Conservation (phyloP, 2,888 invertebrate genomes). For the Lissocephala sabroskyi region DNA sequence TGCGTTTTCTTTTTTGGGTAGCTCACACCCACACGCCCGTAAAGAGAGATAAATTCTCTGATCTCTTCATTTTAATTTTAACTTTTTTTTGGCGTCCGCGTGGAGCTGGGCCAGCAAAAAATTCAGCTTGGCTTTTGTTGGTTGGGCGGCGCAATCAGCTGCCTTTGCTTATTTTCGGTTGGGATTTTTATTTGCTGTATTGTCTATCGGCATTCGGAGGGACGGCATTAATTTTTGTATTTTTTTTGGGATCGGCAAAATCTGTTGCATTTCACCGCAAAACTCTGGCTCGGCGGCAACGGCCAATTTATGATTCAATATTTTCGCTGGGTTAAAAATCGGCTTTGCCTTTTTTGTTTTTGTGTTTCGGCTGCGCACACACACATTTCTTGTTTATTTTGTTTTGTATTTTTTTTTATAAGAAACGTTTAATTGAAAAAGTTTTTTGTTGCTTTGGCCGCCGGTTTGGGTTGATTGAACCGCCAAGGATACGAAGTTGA, state of each 20-base stretch:
- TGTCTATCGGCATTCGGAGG: too few relatives aligned
- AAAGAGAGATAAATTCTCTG: too few relatives aligned
- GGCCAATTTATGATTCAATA: conserved; percentile 36
- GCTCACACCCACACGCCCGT: too few relatives aligned
- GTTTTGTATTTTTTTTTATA: conserved; percentile 31
- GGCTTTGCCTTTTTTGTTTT: background rate
- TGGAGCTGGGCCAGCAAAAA: too few relatives aligned
- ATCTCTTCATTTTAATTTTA: too few relatives aligned
- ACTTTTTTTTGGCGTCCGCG: too few relatives aligned
- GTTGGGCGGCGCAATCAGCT: too few relatives aligned
- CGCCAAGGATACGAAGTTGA: background rate
- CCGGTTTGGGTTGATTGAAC: background rate
- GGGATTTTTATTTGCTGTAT: too few relatives aligned
- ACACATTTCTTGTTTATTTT: conserved; percentile 13
- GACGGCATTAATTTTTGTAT: too few relatives aligned
- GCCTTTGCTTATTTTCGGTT: too few relatives aligned
- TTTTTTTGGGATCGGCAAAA: conserved; percentile 20
- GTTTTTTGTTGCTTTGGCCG: conserved; percentile 42
- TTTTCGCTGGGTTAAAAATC: conserved; percentile 23
- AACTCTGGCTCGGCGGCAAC: conserved; percentile 28
- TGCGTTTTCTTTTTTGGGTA: too few relatives aligned
- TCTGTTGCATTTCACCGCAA: conserved; percentile 46
- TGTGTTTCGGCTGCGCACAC: background rate
- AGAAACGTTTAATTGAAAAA: conserved; percentile 57
- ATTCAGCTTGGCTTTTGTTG: too few relatives aligned